Conservation (phyloP, 1,140 invertebrate genomes). For the Drosophila gunungcola region DNA sequence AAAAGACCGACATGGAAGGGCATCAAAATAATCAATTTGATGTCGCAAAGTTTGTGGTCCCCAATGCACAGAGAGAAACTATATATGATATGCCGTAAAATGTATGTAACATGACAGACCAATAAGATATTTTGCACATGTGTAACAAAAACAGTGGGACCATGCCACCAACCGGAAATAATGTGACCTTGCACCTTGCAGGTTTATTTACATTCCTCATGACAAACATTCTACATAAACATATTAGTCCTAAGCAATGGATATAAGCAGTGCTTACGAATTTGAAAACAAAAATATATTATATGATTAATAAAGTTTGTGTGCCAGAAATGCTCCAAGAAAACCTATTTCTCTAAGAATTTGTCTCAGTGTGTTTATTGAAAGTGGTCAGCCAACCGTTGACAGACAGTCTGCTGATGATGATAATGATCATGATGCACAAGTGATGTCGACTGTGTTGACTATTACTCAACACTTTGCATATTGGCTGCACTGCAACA, state of each 20-base stretch:
- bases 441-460: slow-evolving; percentile 21
- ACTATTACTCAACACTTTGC: slow-evolving; percentile 62
- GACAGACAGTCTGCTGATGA: slow-evolving; percentile 12
- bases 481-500: slow-evolving; percentile 25
- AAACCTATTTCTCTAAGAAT: background rate
- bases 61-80: slow-evolving; percentile 5
- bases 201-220: no score
- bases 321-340: no score
- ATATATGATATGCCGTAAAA: no score
- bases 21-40: slow-evolving; percentile 62
- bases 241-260: no score
- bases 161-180: background rate
- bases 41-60: slow-evolving; percentile 51
- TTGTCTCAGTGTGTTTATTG: slow-evolving; percentile 20
- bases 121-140: no score
- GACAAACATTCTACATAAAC: no score
- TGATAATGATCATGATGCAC: slow-evolving; percentile 13
- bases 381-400: slow-evolving; percentile 29
- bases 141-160: no score
- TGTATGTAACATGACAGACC: no score
- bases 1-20: slow-evolving; percentile 9
- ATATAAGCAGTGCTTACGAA: no score
- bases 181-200: background rate
- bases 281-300: no score
- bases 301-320: no score